Evolutionary conservation across 1,140 invertebrate species (phyloP), one percentile per base, ranked within the genome.

Genomic region (Drosophila littoralis): DNA sequence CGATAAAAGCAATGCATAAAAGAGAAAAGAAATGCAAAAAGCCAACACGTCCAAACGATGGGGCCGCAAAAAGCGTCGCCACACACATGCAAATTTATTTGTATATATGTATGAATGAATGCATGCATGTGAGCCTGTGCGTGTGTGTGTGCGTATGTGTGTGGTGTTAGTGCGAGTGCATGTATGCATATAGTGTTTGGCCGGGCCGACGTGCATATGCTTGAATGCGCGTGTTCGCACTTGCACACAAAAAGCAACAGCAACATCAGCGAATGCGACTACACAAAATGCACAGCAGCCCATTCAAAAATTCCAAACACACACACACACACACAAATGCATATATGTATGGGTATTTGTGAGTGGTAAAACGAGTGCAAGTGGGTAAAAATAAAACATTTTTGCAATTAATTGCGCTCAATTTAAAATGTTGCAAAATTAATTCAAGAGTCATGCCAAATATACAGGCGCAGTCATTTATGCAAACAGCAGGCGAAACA

Each of bases 371-470:
- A 81, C 74, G 84, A 89, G 71, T 83, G 84, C 84, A 89, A 89
- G 84, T 89, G 84, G 80, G 64, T 69, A 88, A 86, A 89, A 89
- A 89, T 89, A 89, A 89, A 89, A 89, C 84, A 89, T 89, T 89
- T 89, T 89, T 80, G 86, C 79, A 91, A 91, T 91, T 91, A 91
- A 91, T 91, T 91, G 90, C 90, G 85, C 85, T 90, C 90, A 91
- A 91, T 91, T 91, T 91, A 91, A 91, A 91, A 91, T 91, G 90
- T 91, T 91, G 90, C 90, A 91, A 91, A 91, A 91, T 91, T 91
- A 91, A 91, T 91, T 91, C 90, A 91, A 88, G 85, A 89, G 84
- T 89, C 84, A 89, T 89, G 84, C 84, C 84, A 89, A 89, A 89
- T 89, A 89, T 81, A 89, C 84, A 89, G 85, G 84, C 84, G 80